phyloP scores from a whole-genome alignment of 92 coral and sea anemone genomes.

The Parazoanthus darwini region DNA sequence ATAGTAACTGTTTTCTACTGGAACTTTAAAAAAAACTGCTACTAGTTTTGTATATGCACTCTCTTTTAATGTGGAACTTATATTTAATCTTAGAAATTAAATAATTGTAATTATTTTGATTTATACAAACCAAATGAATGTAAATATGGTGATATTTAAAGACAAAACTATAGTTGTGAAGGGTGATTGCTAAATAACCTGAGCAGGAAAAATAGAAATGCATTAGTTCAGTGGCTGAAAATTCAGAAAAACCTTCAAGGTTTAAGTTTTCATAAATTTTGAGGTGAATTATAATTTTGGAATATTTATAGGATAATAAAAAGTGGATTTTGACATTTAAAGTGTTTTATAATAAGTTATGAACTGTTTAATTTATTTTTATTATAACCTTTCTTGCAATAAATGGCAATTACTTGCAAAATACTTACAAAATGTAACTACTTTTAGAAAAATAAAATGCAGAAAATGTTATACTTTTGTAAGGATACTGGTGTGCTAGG shows the following conservation, averaged over 20 bases:
- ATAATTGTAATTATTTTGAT: background rate
- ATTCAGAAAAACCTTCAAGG: background rate
- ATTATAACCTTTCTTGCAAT: background rate
- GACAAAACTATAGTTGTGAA: background rate
- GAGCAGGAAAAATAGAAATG: background rate
- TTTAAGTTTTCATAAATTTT: background rate
- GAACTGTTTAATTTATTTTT: background rate
- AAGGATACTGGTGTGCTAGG: background rate
- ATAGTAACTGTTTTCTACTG: background rate
- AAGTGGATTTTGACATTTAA: background rate
- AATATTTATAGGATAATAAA: too few species aligned
- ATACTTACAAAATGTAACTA: background rate
- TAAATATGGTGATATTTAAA: slow-evolving; percentile 10
- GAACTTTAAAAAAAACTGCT: background rate
- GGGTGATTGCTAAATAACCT: background rate
- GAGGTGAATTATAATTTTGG: background rate
- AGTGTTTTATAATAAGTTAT: too few species aligned
- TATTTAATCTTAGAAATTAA: too few species aligned
- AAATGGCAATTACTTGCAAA: background rate
- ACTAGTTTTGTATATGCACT: slow-evolving; percentile 19
- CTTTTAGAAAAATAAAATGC: background rate
- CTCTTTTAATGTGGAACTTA: background rate
- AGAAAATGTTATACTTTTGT: background rate
- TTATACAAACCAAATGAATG: background rate
- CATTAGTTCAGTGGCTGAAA: background rate